Conservation (phyloP, 2,113 vertebrate genomes). For the Gavialis gangeticus region DNA sequence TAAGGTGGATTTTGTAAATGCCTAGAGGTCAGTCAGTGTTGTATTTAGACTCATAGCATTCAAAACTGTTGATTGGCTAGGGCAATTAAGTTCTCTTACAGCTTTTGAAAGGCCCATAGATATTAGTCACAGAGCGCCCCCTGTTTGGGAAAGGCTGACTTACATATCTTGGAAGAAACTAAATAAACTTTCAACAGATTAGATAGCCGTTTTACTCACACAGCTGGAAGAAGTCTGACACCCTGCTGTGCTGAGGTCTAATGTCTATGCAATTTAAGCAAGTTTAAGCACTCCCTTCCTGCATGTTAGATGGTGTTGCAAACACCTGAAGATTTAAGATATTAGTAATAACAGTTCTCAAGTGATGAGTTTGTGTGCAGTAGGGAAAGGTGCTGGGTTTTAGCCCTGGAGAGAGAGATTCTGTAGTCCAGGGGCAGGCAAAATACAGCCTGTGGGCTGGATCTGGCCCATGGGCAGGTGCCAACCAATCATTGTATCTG, state of each 20-base stretch:
- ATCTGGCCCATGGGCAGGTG: too few relatives aligned
- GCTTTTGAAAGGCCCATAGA: background rate
- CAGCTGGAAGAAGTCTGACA: background rate
- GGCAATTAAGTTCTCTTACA: background rate
- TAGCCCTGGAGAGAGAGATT: background rate
- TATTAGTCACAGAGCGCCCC: constrained; percentile 32
- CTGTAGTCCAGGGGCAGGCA: rapidly evolving
- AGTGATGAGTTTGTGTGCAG: rapidly evolving
- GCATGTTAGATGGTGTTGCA: background rate
- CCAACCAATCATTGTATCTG: too few relatives aligned
- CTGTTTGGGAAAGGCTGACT: constrained; percentile 30
- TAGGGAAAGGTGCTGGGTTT: background rate
- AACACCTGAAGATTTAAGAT: rapidly evolving
- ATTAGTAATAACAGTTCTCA: rapidly evolving
- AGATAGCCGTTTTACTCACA: background rate
- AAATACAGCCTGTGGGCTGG: too few relatives aligned
- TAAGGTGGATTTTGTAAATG: background rate
- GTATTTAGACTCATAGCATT: rapidly evolving
- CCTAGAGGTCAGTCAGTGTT: background rate
- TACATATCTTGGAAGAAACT: background rate
- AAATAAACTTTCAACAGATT: background rate
- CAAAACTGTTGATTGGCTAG: rapidly evolving
- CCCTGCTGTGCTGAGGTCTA: background rate
- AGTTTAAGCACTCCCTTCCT: background rate
- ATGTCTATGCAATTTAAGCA: background rate